A percentile compares a stretch with the other conserved stretches of the same genome.
Conservation (phyloP, 23 tunicate genomes). For the Botrylloides violaceus region DNA sequence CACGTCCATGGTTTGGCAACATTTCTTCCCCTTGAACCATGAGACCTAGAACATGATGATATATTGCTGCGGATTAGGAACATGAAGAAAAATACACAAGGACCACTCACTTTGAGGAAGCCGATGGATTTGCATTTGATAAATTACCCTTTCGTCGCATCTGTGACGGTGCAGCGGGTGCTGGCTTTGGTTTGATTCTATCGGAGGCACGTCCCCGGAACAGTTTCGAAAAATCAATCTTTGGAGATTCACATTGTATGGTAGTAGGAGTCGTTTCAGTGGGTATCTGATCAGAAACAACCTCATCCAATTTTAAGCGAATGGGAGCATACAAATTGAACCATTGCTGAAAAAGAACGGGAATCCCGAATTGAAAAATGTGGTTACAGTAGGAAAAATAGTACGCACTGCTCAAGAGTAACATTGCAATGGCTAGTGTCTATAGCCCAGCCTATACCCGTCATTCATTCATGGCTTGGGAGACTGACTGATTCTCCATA, state of each 20-base stretch:
- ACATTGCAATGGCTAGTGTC: not conserved
- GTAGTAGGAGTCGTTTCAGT: not conserved
- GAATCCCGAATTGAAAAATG: not conserved
- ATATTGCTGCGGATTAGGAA: not conserved
- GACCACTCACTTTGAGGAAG: slow-evolving; percentile 35
- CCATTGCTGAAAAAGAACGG: slow-evolving; percentile 76
- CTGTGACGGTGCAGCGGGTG: slow-evolving; percentile 10
- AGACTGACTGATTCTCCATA: not conserved
- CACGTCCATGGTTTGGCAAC: slow-evolving; percentile 69
- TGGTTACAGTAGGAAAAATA: not conserved
- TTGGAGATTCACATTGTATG: not conserved
- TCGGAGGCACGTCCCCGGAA: slow-evolving; percentile 62
- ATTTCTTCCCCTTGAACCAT: slow-evolving; percentile 19
- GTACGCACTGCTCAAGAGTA: not conserved
- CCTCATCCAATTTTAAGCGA: slow-evolving; percentile 47
- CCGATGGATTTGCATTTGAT: not conserved
- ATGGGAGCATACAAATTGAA: slow-evolving; percentile 83
- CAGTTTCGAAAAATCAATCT: slow-evolving; percentile 46
- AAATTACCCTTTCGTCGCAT: slow-evolving; percentile 17
- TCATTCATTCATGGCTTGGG: too few species aligned
- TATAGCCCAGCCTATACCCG: not conserved
- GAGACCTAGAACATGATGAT: not conserved
- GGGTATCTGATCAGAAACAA: not conserved
- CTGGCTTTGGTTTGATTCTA: slow-evolving; percentile 30
- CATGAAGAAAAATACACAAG: not conserved